phyloP scores from a whole-genome alignment of 2,888 invertebrate genomes.

The Ctena decussata region DNA sequence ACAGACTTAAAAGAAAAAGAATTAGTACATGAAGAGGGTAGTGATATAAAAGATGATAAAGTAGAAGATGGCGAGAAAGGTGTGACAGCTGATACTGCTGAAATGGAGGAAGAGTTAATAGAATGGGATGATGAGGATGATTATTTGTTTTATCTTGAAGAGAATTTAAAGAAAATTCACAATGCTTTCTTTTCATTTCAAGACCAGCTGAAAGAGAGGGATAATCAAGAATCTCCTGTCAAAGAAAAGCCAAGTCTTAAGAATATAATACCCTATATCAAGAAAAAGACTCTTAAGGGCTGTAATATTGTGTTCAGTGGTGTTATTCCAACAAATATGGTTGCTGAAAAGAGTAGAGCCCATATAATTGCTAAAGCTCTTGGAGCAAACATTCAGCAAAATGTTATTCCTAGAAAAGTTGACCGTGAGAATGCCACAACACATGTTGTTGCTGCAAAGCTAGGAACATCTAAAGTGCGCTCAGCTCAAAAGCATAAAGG shows the following conservation, averaged over 20 bases:
- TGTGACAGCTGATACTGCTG: neutral
- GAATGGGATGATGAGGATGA: conserved; percentile 91
- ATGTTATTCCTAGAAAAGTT: conserved; percentile 80
- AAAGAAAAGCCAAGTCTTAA: conserved; percentile 86
- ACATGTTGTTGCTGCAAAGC: conserved; percentile 96
- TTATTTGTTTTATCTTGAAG: conserved; percentile 96
- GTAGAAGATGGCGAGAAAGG: conserved; percentile 11
- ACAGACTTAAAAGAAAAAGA: neutral
- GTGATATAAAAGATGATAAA: neutral
- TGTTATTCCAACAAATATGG: conserved; percentile 95
- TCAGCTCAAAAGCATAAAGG: conserved; percentile 77
- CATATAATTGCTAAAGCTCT: conserved; percentile 95
- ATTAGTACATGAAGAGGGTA: too few relatives aligned
- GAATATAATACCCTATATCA: conserved; percentile 94
- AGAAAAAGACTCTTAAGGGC: conserved; percentile 93
- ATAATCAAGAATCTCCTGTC: conserved; percentile 84
- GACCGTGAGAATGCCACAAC: conserved; percentile 90
- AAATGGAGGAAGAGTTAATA: conserved; percentile 71
- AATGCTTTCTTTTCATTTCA: conserved; percentile 92
- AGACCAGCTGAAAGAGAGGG: conserved; percentile 86
- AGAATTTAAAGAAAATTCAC: conserved; percentile 96
- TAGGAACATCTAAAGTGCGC: conserved; percentile 90
- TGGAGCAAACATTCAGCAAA: conserved; percentile 92
- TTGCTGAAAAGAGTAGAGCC: conserved; percentile 93
- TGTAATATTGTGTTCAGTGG: conserved; percentile 97